Evolutionary conservation across 1,140 invertebrate species (phyloP).

Genomic region (Hesperophylax magnus): DNA sequence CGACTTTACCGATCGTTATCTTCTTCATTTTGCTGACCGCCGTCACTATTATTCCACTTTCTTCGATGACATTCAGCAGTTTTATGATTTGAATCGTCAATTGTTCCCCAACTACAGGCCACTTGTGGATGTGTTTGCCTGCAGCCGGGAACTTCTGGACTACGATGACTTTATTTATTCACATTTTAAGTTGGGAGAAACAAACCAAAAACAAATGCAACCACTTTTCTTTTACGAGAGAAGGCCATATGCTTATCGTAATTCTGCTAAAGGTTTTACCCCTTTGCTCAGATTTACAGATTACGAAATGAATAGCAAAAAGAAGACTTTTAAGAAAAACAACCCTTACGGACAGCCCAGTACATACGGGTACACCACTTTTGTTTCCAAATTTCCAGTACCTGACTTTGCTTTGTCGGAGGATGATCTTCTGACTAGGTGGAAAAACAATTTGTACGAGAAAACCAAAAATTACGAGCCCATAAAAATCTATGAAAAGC

Average conservation of each 20-base stretch:
- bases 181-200: conserved; percentile 48
- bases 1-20: conserved; percentile 48
- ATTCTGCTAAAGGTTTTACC: conserved; percentile 35
- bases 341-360: conserved; percentile 45
- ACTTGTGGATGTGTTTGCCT: conserved; percentile 47
- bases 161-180: conserved; percentile 57
- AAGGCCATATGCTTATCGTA: conserved; percentile 47
- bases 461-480: conserved; percentile 46
- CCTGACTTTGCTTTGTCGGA: conserved; percentile 62
- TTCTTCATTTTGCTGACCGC: conserved; percentile 43
- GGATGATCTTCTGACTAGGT: conserved; percentile 56
- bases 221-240: conserved; percentile 51
- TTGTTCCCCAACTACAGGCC: conserved; percentile 49
- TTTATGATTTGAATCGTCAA: conserved; percentile 48
- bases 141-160: conserved; percentile 55
- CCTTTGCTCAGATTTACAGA: conserved; percentile 46
- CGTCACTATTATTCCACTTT: conserved; percentile 48
- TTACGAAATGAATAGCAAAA: conserved; percentile 51
- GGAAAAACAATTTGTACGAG: conserved; percentile 56
- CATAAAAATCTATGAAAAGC: conserved; percentile 55
- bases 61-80: conserved; percentile 51
- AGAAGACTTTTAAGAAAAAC: conserved; percentile 53
- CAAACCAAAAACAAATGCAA: conserved; percentile 51
- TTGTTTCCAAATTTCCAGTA: conserved; percentile 57
- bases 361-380: conserved; percentile 44